These are phyloP conservation scores for Hemiprocne comata DNA, from an alignment of 2,113 vertebrate genomes.

Conservation along the genomic window DNA sequence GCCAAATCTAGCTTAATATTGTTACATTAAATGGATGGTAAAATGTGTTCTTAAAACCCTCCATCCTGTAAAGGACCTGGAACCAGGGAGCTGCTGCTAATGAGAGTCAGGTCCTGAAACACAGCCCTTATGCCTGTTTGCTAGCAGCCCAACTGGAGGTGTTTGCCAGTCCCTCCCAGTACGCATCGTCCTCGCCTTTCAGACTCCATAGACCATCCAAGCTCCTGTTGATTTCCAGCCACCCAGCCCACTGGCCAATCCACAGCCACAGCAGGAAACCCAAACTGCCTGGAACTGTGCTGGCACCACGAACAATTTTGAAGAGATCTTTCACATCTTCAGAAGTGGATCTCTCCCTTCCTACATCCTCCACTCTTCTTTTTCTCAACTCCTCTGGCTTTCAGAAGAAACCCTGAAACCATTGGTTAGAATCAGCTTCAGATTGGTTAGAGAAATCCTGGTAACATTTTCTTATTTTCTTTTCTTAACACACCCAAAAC, in stretches of 20 bases:
- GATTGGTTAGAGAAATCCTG: not conserved
- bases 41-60: conserved; percentile 53
- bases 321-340: not conserved
- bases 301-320: not conserved
- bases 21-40: conserved; percentile 63
- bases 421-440: not conserved
- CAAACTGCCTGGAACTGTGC: not conserved
- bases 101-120: not conserved
- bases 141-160: not conserved
- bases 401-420: not conserved
- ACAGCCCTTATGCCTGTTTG: not conserved
- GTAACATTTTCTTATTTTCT: not conserved
- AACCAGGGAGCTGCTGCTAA: conserved; percentile 36
- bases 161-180: not conserved
- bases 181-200: not conserved
- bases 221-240: not conserved
- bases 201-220: not conserved
- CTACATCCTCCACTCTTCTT: not conserved
- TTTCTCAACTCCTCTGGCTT: not conserved
- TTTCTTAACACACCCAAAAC: not conserved
- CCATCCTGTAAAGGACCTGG: conserved; percentile 52
- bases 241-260: not conserved
- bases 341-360: not conserved
- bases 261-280: not conserved
- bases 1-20: conserved; percentile 67